phyloP scores from a whole-genome alignment of 2,797 vertebrate species.

The Sebastes trivittatus region DNA sequence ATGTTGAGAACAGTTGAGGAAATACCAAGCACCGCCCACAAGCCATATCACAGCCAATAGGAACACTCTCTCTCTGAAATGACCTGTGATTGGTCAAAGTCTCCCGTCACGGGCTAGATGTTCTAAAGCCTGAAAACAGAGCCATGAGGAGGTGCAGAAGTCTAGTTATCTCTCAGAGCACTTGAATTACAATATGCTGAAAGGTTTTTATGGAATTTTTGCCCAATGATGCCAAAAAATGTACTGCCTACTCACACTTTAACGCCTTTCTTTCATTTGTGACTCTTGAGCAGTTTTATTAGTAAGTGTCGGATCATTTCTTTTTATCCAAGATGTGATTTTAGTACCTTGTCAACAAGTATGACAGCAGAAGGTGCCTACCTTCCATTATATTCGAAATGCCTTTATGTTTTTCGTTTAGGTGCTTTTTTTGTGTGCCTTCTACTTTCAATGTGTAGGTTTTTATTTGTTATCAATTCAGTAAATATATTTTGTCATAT shows the following conservation, averaged over 20 bases:
- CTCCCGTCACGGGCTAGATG: rapidly evolving
- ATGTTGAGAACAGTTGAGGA: too few relatives aligned
- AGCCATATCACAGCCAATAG: too few relatives aligned
- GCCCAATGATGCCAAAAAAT: background rate
- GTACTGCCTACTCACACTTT: background rate
- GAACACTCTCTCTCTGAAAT: too few relatives aligned
- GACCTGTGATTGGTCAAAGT: too few relatives aligned
- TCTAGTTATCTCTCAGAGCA: too few relatives aligned
- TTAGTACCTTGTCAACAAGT: background rate
- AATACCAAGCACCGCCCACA: too few relatives aligned
- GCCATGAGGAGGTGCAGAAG: too few relatives aligned
- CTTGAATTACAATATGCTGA: too few relatives aligned
- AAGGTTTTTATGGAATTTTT: too few relatives aligned
- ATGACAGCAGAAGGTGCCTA: too few relatives aligned
- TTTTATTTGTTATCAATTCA: background rate
- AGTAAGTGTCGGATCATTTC: background rate
- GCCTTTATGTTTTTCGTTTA: background rate
- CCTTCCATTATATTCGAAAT: background rate
- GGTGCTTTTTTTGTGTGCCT: background rate
- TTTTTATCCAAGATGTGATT: background rate
- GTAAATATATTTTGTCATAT: background rate
- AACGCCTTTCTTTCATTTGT: background rate
- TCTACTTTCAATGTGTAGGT: background rate
- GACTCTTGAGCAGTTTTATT: background rate
- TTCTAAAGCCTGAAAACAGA: too few relatives aligned